Base-by-base conservation (phyloP, 2,113 vertebrate genomes). In the Alethe castanea region DNA sequence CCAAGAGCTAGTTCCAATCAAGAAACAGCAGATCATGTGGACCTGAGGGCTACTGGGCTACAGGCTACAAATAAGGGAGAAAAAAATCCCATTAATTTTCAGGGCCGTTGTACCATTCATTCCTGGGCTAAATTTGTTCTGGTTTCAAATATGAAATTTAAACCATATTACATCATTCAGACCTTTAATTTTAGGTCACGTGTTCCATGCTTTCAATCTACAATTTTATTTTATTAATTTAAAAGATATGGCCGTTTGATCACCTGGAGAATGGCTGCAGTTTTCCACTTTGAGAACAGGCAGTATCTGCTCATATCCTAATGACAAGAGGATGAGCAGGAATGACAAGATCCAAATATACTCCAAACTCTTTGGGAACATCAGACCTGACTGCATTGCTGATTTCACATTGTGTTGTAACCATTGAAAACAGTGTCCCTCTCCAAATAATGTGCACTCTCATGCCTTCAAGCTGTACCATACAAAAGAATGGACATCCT, bases 1-100 rank as follows among this genome's bases (percentile, higher is more conserved):
- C n/a, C 29, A 19, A 82, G 67, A 90, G 50, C 25, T 11, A 45
- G 48, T 23, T 92, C 56, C 18, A 73, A 3, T 59, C 26, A n/a
- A 83, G 45, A 90, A 80, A 36, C 20, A 88, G 59, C 17, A 57
- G 62, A 62, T 35, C 18, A 5, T 45, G 11, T 57, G 62, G 80
- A 61, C 45, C n/a, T 24, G 19, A 80, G 19, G 60, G 61, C 29
- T 82, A 38, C 48, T 40, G 44, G 44, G 44, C 45, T 85, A 40
- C 12, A 81, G 42, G 20, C 33, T 44, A 26, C 17, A 50, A 31
- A 38, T 61, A 14, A 6, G 0, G 8, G 0, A 6, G 2, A 6
- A 44, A n/a, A 23, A 19, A 26, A 28, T 17, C 2, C 36, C 14
- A 56, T 50, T 81, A 12, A 29, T 35, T 5, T 74, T n/a, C 61